Percentiles rank a stretch among this genome's conserved stretches.
phyloP scores from a whole-genome alignment of 2,113 vertebrate species.

The Paradoxurus hermaphroditus region DNA sequence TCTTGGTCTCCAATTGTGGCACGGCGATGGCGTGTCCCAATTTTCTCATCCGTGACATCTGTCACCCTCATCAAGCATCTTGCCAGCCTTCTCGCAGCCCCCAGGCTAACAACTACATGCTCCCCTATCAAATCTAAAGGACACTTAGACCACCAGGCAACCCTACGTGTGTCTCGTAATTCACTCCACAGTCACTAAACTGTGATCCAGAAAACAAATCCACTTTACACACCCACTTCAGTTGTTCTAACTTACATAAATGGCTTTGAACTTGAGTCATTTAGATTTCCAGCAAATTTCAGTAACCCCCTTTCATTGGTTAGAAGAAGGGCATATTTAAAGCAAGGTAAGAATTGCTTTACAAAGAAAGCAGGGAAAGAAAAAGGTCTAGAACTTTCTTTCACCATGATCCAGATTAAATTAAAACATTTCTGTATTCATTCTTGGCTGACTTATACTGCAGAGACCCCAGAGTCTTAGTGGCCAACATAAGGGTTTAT shows the following conservation, averaged over 20 bases:
- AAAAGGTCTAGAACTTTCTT: not conserved
- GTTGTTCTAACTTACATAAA: not conserved
- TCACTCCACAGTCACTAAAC: not conserved
- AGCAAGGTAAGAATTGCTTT: not conserved
- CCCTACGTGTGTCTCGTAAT: not conserved
- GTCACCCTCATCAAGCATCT: not conserved
- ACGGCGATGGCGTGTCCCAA: not conserved
- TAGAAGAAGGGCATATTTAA: not conserved
- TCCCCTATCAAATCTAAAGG: not conserved
- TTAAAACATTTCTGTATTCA: not conserved
- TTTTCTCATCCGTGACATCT: not conserved
- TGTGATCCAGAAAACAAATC: not conserved
- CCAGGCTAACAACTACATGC: not conserved
- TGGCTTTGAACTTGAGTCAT: not conserved
- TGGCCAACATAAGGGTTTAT: not conserved
- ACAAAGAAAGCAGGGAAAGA: not conserved
- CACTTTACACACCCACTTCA: not conserved
- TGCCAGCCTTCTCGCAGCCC: not conserved
- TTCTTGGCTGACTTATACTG: not conserved
- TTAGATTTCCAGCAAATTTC: not conserved
- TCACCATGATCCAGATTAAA: not conserved
- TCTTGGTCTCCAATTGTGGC: not conserved
- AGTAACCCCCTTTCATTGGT: not conserved
- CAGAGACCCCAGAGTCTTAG: not conserved
- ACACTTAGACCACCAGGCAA: not conserved